These are phyloP conservation scores for Synergus laeviventris DNA, from an alignment of 2,888 invertebrate species.

Conservation along the genomic window DNA sequence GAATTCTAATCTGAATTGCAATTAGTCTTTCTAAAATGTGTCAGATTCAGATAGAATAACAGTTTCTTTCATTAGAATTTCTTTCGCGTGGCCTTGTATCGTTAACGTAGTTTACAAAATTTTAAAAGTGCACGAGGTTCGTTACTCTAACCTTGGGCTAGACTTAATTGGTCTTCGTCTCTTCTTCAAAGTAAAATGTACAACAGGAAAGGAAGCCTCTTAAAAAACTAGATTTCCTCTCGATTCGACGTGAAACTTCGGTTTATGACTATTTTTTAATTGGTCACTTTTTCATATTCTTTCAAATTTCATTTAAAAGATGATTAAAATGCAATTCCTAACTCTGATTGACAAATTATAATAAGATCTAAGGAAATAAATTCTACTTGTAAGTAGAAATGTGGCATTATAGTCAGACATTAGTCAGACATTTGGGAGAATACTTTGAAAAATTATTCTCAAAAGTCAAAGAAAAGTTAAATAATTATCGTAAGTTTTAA, in stretches of 20 bases:
- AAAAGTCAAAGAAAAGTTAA: not conserved
- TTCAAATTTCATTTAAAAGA: not conserved
- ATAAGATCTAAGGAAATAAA: not conserved
- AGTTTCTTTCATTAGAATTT: not conserved
- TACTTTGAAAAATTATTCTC: not conserved
- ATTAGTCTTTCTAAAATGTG: not conserved
- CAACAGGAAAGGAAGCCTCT: not conserved
- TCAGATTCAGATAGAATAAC: not conserved
- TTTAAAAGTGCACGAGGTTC: not conserved
- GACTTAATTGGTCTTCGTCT: not conserved
- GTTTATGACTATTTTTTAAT: not conserved
- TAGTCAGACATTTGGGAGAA: conserved; percentile 25
- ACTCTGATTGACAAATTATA: not conserved
- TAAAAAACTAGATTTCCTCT: not conserved
- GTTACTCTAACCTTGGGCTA: not conserved
- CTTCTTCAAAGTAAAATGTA: not conserved
- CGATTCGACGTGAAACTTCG: not conserved
- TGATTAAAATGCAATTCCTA: not conserved
- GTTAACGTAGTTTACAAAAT: not conserved
- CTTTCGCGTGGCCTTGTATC: not conserved
- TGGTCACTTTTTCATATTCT: not conserved
- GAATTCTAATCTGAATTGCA: too few relatives aligned
- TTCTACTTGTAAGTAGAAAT: conserved; percentile 17
- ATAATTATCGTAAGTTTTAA: conserved; percentile 8
- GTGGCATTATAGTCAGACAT: conserved; percentile 14